These are phyloP conservation scores for Odontomyia ornata DNA, from an alignment of 2,888 invertebrate genomes.

Conservation along the genomic window DNA sequence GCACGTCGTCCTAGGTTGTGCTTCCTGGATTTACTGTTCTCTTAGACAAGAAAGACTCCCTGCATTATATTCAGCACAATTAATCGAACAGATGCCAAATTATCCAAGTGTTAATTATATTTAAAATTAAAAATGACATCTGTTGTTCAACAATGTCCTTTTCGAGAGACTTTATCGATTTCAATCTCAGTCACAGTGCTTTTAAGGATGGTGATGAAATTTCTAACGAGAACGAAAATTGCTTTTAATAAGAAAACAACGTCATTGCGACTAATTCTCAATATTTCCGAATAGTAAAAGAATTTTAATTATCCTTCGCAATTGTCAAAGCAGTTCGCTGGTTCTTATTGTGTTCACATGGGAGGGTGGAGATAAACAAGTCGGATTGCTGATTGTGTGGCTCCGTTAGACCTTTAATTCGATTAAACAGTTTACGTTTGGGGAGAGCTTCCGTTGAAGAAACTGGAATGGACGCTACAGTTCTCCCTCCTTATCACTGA, in stretches of 20 bases:
- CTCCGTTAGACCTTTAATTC: constrained; percentile 17
- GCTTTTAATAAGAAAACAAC: constrained; percentile 29
- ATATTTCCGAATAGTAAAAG: constrained; percentile 23
- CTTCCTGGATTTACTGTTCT: no score
- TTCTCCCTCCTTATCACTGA: neutral
- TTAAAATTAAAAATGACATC: constrained; percentile 39
- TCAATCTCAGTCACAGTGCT: neutral
- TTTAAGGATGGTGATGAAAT: neutral
- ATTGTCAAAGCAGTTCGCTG: constrained; percentile 9
- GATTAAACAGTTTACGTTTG: neutral
- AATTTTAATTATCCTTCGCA: constrained; percentile 36
- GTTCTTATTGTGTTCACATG: neutral
- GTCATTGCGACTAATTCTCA: neutral
- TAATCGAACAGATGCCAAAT: constrained; percentile 9
- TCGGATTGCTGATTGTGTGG: constrained; percentile 15
- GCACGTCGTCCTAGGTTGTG: neutral
- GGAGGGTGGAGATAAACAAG: neutral
- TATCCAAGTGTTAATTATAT: constrained; percentile 17
- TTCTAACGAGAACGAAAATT: neutral
- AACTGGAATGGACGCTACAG: neutral
- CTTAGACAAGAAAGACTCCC: no score
- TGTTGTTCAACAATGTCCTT: constrained; percentile 27
- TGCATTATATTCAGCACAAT: no score
- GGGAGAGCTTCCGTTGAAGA: neutral
- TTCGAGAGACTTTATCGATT: neutral